Percentiles rank a stretch among this genome's conserved stretches.
Evolutionary conservation across 2,113 vertebrate species (phyloP).

Genomic region (Morphnarchus princeps): DNA sequence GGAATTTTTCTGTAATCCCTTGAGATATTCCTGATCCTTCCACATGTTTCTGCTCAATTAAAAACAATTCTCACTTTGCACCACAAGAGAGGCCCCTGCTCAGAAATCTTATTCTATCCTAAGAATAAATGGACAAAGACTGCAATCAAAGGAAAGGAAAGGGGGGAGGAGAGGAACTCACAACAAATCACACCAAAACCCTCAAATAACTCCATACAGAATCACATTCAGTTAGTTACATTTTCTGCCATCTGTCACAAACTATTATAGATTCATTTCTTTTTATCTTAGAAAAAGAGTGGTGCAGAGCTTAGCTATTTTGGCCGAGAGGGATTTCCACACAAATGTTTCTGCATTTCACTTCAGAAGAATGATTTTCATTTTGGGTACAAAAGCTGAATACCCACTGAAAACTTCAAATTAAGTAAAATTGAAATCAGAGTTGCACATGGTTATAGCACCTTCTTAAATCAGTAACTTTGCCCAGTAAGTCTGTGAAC

Average conservation of each 20-base stretch:
- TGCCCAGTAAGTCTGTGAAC: background rate
- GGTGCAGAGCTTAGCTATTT: constrained; percentile 56
- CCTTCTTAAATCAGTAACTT: background rate
- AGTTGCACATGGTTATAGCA: background rate
- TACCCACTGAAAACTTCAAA: background rate
- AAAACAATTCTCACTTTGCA: constrained; percentile 89
- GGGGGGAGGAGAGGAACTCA: constrained; percentile 69
- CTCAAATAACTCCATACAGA: constrained; percentile 74
- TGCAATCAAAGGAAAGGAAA: constrained; percentile 68
- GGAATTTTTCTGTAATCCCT: constrained; percentile 94
- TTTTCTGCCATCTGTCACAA: constrained; percentile 63
- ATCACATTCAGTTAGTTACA: constrained; percentile 70
- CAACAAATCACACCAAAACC: constrained; percentile 73
- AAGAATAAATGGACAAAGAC: constrained; percentile 77
- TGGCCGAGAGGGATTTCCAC: constrained; percentile 48
- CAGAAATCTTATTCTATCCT: constrained; percentile 72
- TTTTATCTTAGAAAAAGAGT: constrained; percentile 46
- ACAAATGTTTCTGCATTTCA: constrained; percentile 43
- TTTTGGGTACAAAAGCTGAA: constrained; percentile 19
- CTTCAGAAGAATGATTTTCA: constrained; percentile 18
- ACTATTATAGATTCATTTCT: constrained; percentile 53
- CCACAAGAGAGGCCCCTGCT: constrained; percentile 75
- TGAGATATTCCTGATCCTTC: constrained; percentile 99
- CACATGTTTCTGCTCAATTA: constrained; percentile 99
- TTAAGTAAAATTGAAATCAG: background rate